Evolutionary conservation across 2,113 vertebrate genomes (phyloP).

Genomic region (Ascaphus truei): DNA sequence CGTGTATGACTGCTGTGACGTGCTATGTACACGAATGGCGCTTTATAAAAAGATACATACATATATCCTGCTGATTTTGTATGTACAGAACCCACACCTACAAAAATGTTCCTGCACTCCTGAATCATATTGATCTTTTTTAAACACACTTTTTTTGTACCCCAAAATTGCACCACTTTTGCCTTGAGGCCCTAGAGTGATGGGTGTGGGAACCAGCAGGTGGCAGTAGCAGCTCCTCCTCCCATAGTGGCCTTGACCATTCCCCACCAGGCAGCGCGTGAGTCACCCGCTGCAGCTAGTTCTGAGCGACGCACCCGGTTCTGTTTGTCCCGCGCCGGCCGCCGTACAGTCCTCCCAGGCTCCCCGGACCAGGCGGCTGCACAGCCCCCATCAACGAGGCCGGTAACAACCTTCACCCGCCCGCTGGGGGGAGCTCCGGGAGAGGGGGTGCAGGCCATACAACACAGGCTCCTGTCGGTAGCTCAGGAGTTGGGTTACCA

Average conservation of each 20-base stretch:
- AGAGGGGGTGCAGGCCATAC: background rate
- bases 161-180: too few species aligned
- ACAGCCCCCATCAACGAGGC: background rate
- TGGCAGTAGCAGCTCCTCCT: constrained; percentile 10
- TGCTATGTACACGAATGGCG: too few species aligned
- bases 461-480: background rate
- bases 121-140: too few species aligned
- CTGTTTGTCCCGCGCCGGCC: constrained; percentile 1
- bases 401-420: background rate
- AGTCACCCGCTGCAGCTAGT: background rate
- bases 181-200: too few species aligned
- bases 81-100: too few species aligned
- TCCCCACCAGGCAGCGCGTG: background rate
- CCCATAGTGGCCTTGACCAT: constrained; percentile 9
- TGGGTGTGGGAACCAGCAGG: constrained; percentile 11
- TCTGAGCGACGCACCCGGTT: constrained; percentile 1
- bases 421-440: background rate
- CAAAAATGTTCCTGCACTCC: too few species aligned
- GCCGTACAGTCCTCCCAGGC: constrained; percentile 7
- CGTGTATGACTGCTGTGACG: too few species aligned
- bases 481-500: background rate
- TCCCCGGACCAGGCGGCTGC: background rate
- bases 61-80: too few species aligned
- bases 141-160: too few species aligned
- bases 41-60: too few species aligned